Evolutionary conservation across 92 coral and sea anemone genomes (phyloP).

Genomic region (Zoanthus sociatus): DNA sequence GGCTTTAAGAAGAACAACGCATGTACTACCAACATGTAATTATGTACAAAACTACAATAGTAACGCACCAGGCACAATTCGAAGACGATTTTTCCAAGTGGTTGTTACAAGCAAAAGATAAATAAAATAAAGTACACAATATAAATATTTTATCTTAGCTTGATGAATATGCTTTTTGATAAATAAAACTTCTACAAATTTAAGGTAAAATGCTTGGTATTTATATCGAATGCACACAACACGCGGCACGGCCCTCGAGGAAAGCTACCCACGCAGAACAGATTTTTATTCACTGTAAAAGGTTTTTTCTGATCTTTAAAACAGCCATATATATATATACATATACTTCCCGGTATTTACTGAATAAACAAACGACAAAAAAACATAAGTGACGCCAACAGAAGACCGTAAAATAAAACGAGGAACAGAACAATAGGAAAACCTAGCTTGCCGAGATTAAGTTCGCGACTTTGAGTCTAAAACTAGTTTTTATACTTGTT

Average conservation of each 20-base stretch:
- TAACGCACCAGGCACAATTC: no score
- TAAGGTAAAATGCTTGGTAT: no score
- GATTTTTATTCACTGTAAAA: neutral
- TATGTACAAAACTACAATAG: no score
- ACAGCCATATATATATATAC: neutral
- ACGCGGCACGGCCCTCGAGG: neutral
- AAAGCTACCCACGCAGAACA: neutral
- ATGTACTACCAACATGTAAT: no score
- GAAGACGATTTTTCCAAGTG: no score
- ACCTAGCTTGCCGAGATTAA: neutral
- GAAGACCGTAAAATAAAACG: neutral
- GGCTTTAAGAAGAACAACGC: no score
- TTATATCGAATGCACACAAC: no score
- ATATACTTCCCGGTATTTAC: neutral
- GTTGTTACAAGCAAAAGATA: no score
- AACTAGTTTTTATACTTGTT: neutral
- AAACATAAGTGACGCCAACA: neutral
- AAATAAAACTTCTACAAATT: no score
- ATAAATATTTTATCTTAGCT: no score
- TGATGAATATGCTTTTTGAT: no score
- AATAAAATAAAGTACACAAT: no score
- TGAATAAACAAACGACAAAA: neutral
- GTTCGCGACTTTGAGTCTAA: neutral
- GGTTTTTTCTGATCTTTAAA: neutral
- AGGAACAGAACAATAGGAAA: neutral